Percentiles rank a stretch among this genome's conserved stretches.
Evolutionary conservation across 2,797 vertebrate genomes (phyloP).

Genomic region (Esox lucius): DNA sequence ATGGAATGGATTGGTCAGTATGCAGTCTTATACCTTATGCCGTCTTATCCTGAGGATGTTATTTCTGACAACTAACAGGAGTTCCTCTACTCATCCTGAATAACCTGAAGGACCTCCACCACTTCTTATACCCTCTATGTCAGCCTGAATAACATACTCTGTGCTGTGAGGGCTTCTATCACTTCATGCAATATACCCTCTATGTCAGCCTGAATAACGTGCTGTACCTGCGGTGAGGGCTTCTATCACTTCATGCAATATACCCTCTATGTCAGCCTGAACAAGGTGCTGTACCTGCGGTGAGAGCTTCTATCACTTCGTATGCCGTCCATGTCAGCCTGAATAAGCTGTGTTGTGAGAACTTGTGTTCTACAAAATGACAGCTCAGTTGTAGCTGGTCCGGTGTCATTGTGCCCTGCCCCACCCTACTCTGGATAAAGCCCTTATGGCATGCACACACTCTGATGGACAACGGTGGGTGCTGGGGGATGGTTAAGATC

Average conservation of each 20-base stretch:
- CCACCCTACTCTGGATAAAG: background rate
- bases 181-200: background rate
- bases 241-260: background rate
- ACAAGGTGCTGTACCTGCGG: background rate
- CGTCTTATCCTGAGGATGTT: background rate
- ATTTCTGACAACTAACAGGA: background rate
- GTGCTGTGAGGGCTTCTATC: background rate
- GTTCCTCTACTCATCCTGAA: background rate
- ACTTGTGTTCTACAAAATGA: background rate
- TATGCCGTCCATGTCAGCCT: too few relatives aligned
- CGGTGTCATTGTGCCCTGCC: background rate
- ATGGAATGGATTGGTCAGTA: background rate
- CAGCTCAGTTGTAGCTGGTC: background rate
- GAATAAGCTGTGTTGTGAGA: too few relatives aligned
- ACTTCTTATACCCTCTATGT: background rate
- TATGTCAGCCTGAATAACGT: background rate
- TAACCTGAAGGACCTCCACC: too few relatives aligned
- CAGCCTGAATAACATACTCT: background rate
- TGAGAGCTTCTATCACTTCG: too few relatives aligned
- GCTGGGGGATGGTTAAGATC: conserved; percentile 61
- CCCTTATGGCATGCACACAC: conserved; percentile 13
- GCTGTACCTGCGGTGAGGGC: too few relatives aligned
- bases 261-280: background rate
- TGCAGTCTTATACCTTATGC: background rate
- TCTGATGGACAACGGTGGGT: background rate